Base-by-base conservation (phyloP, 2,113 vertebrate species). In the Neolamprologus ventralis region DNA sequence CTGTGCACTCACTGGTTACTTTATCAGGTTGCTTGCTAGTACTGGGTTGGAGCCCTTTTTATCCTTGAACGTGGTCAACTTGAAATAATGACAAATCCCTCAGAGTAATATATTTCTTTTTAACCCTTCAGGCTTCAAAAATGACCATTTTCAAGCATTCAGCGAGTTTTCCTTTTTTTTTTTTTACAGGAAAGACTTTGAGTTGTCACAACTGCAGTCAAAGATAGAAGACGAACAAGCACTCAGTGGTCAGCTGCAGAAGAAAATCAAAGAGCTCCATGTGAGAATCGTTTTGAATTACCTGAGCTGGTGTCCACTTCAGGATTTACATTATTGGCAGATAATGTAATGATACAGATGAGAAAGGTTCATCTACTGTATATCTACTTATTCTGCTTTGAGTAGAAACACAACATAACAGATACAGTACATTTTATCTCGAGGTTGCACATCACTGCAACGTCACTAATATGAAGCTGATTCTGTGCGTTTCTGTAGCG, bases 181-280 rank as follows among this genome's bases (percentile, higher is more conserved):
- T 58, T 58, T 85, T 63, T 12, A 65, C 81, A 95, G 95, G 84
- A 95, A 94, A 81, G 94, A 95, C 80, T 95, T 95, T 91, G 95
- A 96, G 73, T 51, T 88, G 10, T 92, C 87, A 19, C 91, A 95
- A 37, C 92, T 95, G 31, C 94, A 91, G 88, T 84, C 81, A 3
- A 96, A 93, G 85, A 31, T 94, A 8, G 94, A 95, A 40, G 94
- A 94, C 19, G 94, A 95, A 79, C 94, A 93, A 55, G 26, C 75
- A 17, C 87, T 95, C 7, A 3, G 26, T 11, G 65, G 65, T 42
- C 95, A 95, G 73, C 92, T 95, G 3, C 94, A 96, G 91, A 95
- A 95, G 89, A 95, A 95, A 42, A 93, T 94, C 2, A 87, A 83
- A 89, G 89, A 92, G 88, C 90, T 82, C 7, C 82, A 90, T 28